Base-by-base conservation (phyloP, 2,888 invertebrate genomes). In the Drosophila rellima region DNA sequence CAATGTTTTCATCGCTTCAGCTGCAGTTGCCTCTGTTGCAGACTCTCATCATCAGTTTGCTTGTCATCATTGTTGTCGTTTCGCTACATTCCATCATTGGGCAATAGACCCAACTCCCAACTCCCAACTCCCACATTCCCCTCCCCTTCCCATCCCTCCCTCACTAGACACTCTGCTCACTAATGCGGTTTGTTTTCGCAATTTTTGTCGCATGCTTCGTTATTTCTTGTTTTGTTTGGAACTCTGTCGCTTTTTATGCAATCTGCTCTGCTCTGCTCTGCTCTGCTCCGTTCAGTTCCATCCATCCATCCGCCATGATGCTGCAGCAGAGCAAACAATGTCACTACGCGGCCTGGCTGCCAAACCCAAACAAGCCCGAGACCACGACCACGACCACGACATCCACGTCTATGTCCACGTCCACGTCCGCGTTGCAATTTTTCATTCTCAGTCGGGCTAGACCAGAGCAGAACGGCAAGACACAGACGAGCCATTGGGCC, bases 151-250 rank as follows among this genome's bases (percentile, higher is more conserved):
- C n/a, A n/a, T n/a, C n/a, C n/a, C n/a, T n/a, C n/a, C n/a, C n/a
- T n/a, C n/a, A n/a, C 50, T 39, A 51, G 17, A 23, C 33, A 8
- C 45, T 31, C 55, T 47, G 57, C 51, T 76, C 73, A 65, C 87
- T 86, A 88, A 84, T 88, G 86, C 86, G 80, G 88, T 86, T 86
- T 88, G 84, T 83, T 80, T 76, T 88, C 61, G 54, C 72, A 63
- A 63, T 65, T 82, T 76, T 78, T 77, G 79, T 72, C 74, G 72
- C 70, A 72, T 57, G 76, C 80, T 82, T 82, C 74, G 77, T 80
- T 84, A 80, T 85, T 76, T 68, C 82, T 73, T 82, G 78, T 76
- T 84, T 81, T 85, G 74, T 83, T 85, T 85, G 77, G 66, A 74
- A 68, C 79, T 70, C 57, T 42, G 62, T 52, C 64, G 67, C 79